Evolutionary conservation across 2,113 vertebrate species (phyloP).

Genomic region (Polypterus bichir): DNA sequence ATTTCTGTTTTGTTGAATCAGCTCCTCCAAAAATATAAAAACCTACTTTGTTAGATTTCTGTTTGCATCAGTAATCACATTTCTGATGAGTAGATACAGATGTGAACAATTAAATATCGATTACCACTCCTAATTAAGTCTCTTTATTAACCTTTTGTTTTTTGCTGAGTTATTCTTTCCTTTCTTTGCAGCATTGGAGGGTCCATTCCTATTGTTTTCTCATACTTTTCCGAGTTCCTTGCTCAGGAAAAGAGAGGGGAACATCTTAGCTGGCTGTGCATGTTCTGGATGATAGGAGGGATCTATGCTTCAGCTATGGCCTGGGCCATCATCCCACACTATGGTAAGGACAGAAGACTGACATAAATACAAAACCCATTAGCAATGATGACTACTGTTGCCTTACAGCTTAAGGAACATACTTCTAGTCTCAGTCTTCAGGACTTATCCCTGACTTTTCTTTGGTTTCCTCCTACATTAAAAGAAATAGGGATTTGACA

Average conservation of each 20-base stretch:
- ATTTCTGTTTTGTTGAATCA: no score
- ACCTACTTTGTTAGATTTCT: no score
- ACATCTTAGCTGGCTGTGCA: constrained; percentile 95
- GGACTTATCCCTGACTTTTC: no score
- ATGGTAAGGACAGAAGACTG: constrained; percentile 51
- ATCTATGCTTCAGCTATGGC: constrained; percentile 96
- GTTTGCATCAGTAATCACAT: no score
- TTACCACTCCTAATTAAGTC: background rate
- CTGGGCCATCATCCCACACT: constrained; percentile 97
- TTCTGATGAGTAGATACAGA: no score
- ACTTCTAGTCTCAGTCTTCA: background rate
- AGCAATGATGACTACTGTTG: background rate
- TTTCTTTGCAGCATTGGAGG: constrained; percentile 70
- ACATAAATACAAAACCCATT: background rate
- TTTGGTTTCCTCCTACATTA: no score
- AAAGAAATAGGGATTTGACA: no score
- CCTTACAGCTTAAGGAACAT: background rate
- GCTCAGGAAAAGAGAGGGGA: constrained; percentile 94
- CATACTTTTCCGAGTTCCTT: constrained; percentile 95
- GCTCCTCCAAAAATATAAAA: no score
- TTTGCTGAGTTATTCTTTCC: background rate
- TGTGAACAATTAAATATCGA: no score
- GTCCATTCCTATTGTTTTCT: constrained; percentile 94
- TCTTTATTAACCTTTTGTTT: background rate
- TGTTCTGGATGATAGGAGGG: constrained; percentile 98